Percentiles rank a stretch among this genome's conserved stretches.
phyloP scores from a whole-genome alignment of 2,888 invertebrate genomes.

The Formica aserva region DNA sequence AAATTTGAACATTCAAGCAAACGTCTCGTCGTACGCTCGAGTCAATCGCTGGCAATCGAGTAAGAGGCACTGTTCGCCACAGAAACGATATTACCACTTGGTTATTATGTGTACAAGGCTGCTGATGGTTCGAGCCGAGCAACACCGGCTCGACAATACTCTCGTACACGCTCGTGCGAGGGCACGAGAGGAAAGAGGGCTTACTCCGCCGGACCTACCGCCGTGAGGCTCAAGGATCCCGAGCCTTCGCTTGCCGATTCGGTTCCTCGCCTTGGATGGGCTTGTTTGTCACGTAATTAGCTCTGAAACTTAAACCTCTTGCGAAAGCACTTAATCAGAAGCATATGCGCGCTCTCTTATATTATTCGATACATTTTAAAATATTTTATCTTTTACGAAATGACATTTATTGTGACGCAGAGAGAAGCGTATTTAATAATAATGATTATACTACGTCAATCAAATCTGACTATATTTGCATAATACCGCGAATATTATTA shows the following conservation, averaged over 20 bases:
- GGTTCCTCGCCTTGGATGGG: background rate
- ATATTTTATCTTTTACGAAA: background rate
- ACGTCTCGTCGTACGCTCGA: slow-evolving; percentile 32
- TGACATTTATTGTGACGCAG: background rate
- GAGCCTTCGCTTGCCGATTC: slow-evolving; percentile 14
- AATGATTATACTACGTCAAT: slow-evolving; percentile 12
- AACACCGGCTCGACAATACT: slow-evolving; percentile 29
- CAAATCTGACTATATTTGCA: background rate
- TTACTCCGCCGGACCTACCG: slow-evolving; percentile 58
- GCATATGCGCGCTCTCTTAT: background rate
- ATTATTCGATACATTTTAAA: background rate
- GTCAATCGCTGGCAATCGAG: slow-evolving; percentile 37
- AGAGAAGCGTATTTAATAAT: background rate
- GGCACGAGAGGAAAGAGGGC: slow-evolving; percentile 38
- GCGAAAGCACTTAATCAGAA: background rate
- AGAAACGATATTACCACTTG: slow-evolving; percentile 63
- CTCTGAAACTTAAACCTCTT: background rate
- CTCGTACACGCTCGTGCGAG: slow-evolving; percentile 37
- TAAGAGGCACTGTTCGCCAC: slow-evolving; percentile 56
- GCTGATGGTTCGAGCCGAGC: slow-evolving; percentile 52
- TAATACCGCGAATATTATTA: slow-evolving; percentile 12
- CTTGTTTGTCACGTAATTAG: slow-evolving; percentile 22
- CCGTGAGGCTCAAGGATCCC: slow-evolving; percentile 59
- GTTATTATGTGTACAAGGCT: slow-evolving; percentile 63
- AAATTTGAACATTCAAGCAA: background rate